A percentile compares a stretch with the other conserved stretches of the same genome.
Conservation (phyloP, 2,888 invertebrate genomes). For the Stenodera caucasica region DNA sequence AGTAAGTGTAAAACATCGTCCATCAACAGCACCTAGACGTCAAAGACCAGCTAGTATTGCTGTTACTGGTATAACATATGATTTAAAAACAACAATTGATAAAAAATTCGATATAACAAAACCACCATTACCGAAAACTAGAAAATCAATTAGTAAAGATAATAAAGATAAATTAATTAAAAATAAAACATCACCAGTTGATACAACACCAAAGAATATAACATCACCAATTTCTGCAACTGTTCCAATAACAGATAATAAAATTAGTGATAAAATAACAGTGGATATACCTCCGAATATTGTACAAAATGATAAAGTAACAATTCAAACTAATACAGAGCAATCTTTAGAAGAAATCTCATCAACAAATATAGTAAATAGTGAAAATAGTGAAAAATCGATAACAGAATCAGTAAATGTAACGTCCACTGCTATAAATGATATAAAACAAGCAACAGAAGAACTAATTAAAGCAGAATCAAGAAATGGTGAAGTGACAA, state of each 20-base stretch:
- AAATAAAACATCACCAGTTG: conserved; percentile 38
- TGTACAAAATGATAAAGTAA: conserved; percentile 28
- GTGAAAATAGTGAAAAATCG: conserved; percentile 1
- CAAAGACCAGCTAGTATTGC: conserved; percentile 82
- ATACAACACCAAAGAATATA: conserved; percentile 35
- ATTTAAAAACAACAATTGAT: conserved; percentile 38
- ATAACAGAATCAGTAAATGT: background rate
- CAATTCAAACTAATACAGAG: conserved; percentile 17
- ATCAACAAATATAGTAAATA: conserved; percentile 9
- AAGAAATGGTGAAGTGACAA: background rate
- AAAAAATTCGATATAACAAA: conserved; percentile 53
- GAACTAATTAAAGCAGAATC: conserved; percentile 24
- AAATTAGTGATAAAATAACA: conserved; percentile 22
- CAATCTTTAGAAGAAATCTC: conserved; percentile 14
- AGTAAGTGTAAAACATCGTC: conserved; percentile 62
- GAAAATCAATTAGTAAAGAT: conserved; percentile 51
- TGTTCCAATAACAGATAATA: conserved; percentile 8
- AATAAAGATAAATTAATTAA: conserved; percentile 21
- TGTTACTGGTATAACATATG: conserved; percentile 74
- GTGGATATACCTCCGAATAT: conserved; percentile 35
- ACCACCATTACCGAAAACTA: conserved; percentile 58
- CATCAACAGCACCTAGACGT: conserved; percentile 66
- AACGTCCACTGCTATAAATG: conserved; percentile 1
- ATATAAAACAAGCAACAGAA: conserved; percentile 22
- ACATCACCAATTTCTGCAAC: conserved; percentile 26